phyloP scores from a whole-genome alignment of 2,888 invertebrate genomes.

The Calameuta filiformis region DNA sequence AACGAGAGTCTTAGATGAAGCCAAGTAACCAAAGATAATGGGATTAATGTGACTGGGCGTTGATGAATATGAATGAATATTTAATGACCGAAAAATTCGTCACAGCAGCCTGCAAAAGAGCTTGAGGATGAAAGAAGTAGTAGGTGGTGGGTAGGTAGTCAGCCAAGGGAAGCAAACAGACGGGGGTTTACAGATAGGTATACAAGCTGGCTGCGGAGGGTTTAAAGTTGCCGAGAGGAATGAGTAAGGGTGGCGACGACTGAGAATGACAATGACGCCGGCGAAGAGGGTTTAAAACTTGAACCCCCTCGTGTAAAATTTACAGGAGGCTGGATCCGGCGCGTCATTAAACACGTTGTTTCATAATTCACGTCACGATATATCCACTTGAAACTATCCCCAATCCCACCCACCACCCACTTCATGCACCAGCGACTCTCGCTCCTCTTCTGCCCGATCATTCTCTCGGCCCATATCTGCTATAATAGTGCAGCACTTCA shows the following conservation, averaged over 20 bases:
- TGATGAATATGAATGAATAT: slow-evolving; percentile 50
- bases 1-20: slow-evolving; percentile 22
- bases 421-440: neutral
- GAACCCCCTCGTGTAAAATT: slow-evolving; percentile 49
- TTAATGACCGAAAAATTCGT: slow-evolving; percentile 53
- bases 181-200: neutral
- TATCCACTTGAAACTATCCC: slow-evolving; percentile 21
- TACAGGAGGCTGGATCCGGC: slow-evolving; percentile 60
- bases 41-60: slow-evolving; percentile 32
- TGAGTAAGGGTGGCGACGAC: slow-evolving; percentile 1
- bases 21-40: slow-evolving; percentile 31
- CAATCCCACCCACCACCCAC: neutral
- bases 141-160: neutral
- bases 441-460: neutral
- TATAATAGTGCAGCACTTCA: neutral
- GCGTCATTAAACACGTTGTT: slow-evolving; percentile 66
- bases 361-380: slow-evolving; percentile 61
- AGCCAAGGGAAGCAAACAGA: slow-evolving; percentile 1
- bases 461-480: neutral
- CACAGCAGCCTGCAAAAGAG: slow-evolving; percentile 31
- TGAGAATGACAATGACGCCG: slow-evolving; percentile 51
- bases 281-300: slow-evolving; percentile 50
- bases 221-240: neutral
- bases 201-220: slow-evolving; percentile 1
- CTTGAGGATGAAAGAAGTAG: neutral